Evolutionary conservation across 2,113 vertebrate genomes (phyloP).

Genomic region (Callopanchax toddi): DNA sequence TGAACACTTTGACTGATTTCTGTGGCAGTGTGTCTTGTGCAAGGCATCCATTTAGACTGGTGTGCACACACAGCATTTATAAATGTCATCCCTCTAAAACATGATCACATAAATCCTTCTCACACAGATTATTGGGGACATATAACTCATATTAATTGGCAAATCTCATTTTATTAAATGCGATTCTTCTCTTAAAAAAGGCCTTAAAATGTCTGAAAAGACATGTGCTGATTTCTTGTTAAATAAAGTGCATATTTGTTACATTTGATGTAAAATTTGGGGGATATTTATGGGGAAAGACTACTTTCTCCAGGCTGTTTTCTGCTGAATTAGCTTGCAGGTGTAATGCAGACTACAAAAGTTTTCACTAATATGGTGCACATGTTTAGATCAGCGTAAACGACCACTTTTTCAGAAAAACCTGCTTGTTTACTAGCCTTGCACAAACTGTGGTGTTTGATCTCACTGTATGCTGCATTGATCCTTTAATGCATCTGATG

Average conservation of each 20-base stretch:
- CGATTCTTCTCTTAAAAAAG: constrained; percentile 62
- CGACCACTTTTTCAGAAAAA: constrained; percentile 3
- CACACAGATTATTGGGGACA: constrained; percentile 65
- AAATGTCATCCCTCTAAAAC: constrained; percentile 76
- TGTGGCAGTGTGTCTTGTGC: constrained; percentile 61
- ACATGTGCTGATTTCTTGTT: constrained; percentile 35
- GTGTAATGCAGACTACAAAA: neutral
- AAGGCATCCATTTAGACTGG: constrained; percentile 74
- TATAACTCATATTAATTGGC: constrained; percentile 76
- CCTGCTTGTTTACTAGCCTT: constrained; percentile 47
- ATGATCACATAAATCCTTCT: constrained; percentile 75
- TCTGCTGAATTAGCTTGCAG: neutral
- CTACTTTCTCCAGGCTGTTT: neutral
- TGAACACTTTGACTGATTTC: constrained; percentile 70
- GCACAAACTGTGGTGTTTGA: constrained; percentile 36
- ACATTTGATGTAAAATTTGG: constrained; percentile 1
- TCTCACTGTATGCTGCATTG: constrained; percentile 49
- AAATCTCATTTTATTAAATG: constrained; percentile 71
- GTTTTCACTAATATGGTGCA: neutral
- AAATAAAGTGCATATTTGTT: constrained; percentile 35
- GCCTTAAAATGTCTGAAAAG: constrained; percentile 57
- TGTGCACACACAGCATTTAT: constrained; percentile 80
- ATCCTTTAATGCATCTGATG: constrained; percentile 69
- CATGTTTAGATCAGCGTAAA: neutral
- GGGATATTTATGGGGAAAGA: neutral